A percentile compares a stretch with the other conserved stretches of the same genome.
These are phyloP conservation scores for Siniperca undulata DNA, from an alignment of 2,797 vertebrate species.

Conservation along the genomic window DNA sequence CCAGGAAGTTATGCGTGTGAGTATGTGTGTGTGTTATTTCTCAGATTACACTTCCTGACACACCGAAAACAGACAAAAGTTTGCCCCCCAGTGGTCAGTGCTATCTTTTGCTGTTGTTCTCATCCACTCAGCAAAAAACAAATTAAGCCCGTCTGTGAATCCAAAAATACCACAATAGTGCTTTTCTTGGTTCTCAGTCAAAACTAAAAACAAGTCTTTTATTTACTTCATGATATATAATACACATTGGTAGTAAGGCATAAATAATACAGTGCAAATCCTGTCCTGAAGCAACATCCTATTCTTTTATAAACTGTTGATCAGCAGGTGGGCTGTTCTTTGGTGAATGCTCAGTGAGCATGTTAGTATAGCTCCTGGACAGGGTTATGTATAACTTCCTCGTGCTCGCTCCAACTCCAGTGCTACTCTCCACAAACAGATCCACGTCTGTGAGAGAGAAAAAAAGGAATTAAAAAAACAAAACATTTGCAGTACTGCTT, in stretches of 20 bases:
- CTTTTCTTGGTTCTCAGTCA: slow-evolving; percentile 20
- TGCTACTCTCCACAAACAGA: slow-evolving; percentile 67
- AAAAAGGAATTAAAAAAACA: slow-evolving; percentile 6
- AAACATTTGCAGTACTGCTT: background rate
- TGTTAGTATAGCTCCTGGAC: background rate
- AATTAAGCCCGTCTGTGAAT: background rate
- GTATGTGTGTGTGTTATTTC: slow-evolving; percentile 2
- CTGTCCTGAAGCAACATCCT: slow-evolving; percentile 33
- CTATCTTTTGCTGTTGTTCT: background rate
- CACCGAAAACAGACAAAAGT: slow-evolving; percentile 19
- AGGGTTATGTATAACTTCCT: slow-evolving; percentile 1
- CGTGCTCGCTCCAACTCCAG: slow-evolving; percentile 3
- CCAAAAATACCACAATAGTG: background rate
- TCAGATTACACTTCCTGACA: background rate
- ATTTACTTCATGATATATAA: slow-evolving; percentile 41
- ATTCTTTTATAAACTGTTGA: slow-evolving; percentile 2
- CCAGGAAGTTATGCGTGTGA: background rate
- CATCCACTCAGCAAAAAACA: background rate
- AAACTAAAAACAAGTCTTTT: slow-evolving; percentile 53
- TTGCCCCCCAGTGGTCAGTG: slow-evolving; percentile 54
- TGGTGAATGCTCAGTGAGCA: slow-evolving; percentile 14
- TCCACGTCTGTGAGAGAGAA: slow-evolving; percentile 58
- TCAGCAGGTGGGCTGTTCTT: slow-evolving; percentile 16
- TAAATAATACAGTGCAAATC: slow-evolving; percentile 67
- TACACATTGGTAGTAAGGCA: slow-evolving; percentile 42